A percentile compares a stretch with the other conserved stretches of the same genome.
phyloP scores from a whole-genome alignment of 2,113 vertebrate genomes.

The Leptobrachium leishanense region DNA sequence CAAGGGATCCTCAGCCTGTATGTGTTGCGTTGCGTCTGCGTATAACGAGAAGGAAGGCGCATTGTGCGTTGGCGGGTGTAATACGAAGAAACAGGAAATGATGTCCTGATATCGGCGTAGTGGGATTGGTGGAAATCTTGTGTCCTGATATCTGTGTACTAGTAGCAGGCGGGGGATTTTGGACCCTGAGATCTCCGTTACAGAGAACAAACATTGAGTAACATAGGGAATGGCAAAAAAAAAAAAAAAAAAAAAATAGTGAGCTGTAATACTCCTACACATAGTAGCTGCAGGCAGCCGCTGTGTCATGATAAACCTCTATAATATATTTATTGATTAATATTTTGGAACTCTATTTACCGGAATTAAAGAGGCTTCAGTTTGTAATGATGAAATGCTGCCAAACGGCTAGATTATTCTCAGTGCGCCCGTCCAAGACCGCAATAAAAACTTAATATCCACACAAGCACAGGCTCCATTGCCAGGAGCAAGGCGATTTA shows the following conservation, averaged over 20 bases:
- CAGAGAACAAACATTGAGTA: no score
- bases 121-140: background rate
- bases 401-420: constrained; percentile 36
- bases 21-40: no score
- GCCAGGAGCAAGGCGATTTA: background rate
- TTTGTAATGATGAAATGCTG: background rate
- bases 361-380: constrained; percentile 24
- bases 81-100: background rate
- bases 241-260: background rate
- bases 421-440: constrained; percentile 12
- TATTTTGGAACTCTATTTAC: constrained; percentile 24
- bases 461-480: background rate
- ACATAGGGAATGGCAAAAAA: no score
- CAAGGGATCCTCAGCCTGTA: no score
- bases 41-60: background rate
- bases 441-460: constrained; percentile 2
- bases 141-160: background rate
- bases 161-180: background rate
- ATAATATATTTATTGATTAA: constrained; percentile 40
- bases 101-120: constrained; percentile 2
- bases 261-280: background rate
- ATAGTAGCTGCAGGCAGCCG: constrained; percentile 5
- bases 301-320: constrained; percentile 7
- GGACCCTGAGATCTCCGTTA: no score
- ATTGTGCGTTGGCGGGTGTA: background rate